Conservation (phyloP, 2,113 vertebrate genomes). For the Trematomus loennbergii region DNA sequence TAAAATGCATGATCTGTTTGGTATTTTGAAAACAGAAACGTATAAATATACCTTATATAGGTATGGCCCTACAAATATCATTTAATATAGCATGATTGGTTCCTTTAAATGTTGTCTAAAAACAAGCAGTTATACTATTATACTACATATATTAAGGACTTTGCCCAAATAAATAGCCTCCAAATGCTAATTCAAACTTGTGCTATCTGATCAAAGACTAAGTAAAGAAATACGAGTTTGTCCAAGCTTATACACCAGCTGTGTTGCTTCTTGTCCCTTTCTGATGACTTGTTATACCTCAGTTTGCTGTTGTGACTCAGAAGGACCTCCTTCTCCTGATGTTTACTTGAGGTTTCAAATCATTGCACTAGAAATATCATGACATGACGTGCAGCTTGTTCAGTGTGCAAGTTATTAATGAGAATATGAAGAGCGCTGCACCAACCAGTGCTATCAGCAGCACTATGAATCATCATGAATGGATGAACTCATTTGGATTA, state of each 20-base stretch:
- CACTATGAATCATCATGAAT: neutral
- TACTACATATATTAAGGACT: too few species aligned
- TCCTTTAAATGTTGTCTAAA: too few species aligned
- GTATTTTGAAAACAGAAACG: too few species aligned
- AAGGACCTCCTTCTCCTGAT: neutral
- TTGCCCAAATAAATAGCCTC: too few species aligned
- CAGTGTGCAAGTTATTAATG: neutral
- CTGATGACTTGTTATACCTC: neutral
- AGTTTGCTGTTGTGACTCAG: too few species aligned
- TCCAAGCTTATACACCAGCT: neutral
- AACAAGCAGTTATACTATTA: too few species aligned
- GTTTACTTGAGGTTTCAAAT: neutral
- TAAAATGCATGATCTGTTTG: too few species aligned
- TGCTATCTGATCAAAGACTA: neutral
- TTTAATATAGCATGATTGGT: too few species aligned
- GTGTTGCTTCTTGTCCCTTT: neutral
- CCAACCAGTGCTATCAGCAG: neutral
- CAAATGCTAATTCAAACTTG: neutral
- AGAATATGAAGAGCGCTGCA: neutral
- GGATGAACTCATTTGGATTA: slow-evolving; percentile 30
- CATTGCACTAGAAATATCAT: neutral
- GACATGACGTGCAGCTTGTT: neutral
- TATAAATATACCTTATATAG: too few species aligned
- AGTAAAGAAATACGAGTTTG: neutral
- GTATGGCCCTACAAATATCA: too few species aligned